Evolutionary conservation across 1,140 invertebrate genomes (phyloP), one percentile per base, ranked within the genome.

Genomic region (Lepidurus apus): DNA sequence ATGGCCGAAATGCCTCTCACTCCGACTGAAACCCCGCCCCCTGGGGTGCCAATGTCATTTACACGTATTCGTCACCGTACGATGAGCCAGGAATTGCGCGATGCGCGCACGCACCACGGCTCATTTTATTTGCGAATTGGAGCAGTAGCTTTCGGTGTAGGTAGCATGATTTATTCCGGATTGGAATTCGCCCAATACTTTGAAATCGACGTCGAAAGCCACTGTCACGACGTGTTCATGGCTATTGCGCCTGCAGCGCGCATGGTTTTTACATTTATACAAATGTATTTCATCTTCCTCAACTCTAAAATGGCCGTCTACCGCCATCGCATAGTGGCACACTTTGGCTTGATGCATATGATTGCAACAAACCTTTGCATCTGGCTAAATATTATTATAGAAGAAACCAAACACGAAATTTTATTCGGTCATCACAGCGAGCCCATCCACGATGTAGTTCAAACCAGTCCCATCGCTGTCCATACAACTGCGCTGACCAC

Each of bases 221-320:
- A 87, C 79, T 91, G 89, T 82, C 85, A 86, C 77, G 84, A 88
- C 81, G 84, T 88, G 43, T 83, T 90, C 26, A 85, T 88, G 74
- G 88, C 87, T 8, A 80, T 90, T 45, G 89, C 88, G 74, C 89
- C 90, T 21, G 83, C 84, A 0, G 83, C 88, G 3, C 85, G 89
- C 65, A 89, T 91, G 83, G 81, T 88, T 47, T 91, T 90, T 83
- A 88, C 88, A 47, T 87, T 91, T 75, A 87, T 89, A 43, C 90
- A 91, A 83, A 89, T 90, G 77, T 88, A 91, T 79, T 91, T 91
- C 82, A 90, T 91, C 80, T 91, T 91, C 81, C 87, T 90, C 6
- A 91, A 90, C 82, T 89, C 89, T 77, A 88, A 88, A 93, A 95
- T 96, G 90, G 91, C 93, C 86, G 92, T 95, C 3, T 93, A 93